A percentile compares a stretch with the other conserved stretches of the same genome.
These are phyloP conservation scores for Chaetophractus vellerosus DNA, from an alignment of 2,797 vertebrate genomes.

Conservation along the genomic window DNA sequence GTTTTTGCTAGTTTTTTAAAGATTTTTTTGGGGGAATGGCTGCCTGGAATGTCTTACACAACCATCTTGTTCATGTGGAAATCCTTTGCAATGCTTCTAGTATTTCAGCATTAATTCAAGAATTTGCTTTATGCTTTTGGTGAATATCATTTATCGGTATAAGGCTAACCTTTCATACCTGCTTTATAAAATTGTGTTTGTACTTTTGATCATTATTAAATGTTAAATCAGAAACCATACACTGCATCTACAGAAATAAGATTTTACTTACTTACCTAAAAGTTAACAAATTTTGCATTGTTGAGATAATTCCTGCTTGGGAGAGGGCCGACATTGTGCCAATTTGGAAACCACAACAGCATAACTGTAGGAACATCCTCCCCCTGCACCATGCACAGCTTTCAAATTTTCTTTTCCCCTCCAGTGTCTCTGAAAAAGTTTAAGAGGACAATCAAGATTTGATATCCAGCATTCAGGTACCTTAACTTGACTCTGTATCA, in stretches of 20 bases:
- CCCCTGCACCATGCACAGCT: no score
- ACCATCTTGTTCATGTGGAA: no score
- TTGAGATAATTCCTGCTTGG: background rate
- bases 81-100: background rate
- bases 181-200: background rate
- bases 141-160: background rate
- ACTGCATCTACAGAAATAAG: background rate
- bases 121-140: background rate
- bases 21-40: no score
- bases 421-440: background rate
- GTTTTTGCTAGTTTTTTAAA: no score
- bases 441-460: background rate
- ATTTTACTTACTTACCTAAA: background rate
- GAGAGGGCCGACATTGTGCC: background rate
- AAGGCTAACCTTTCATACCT: background rate
- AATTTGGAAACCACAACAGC: background rate
- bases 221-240: background rate
- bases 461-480: rapidly evolving
- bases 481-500: rapidly evolving
- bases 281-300: background rate
- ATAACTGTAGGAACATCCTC: background rate
- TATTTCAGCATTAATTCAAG: background rate
- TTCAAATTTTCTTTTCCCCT: background rate
- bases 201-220: background rate
- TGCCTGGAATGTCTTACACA: no score